phyloP scores from a whole-genome alignment of 2,113 vertebrate genomes.

The Prinia subflava region DNA sequence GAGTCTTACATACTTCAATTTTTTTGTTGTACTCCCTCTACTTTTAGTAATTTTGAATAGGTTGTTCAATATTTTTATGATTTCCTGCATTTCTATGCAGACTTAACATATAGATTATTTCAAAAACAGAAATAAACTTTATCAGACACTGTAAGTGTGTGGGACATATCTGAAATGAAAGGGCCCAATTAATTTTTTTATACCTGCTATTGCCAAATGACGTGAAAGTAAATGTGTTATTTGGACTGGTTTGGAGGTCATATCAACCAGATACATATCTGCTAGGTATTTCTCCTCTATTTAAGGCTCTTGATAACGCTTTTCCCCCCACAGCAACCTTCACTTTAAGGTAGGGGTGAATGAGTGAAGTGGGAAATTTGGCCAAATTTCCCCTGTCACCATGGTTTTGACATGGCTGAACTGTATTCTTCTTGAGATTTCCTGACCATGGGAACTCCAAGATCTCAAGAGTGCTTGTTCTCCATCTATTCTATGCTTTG shows the following conservation, averaged over 20 bases:
- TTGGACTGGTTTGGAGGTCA: neutral
- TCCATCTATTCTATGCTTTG: neutral
- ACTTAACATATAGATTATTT: neutral
- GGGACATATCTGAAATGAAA: neutral
- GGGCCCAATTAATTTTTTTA: neutral
- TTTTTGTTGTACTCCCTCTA: neutral
- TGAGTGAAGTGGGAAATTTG: neutral
- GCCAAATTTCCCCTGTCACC: fast-evolving
- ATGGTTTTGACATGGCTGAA: neutral
- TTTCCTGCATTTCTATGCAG: neutral
- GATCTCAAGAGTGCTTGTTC: neutral
- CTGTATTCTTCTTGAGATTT: neutral
- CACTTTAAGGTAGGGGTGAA: neutral
- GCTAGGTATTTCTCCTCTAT: neutral
- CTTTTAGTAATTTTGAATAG: neutral
- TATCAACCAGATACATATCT: neutral
- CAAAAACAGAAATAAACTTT: neutral
- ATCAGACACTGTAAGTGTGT: neutral
- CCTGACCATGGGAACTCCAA: neutral
- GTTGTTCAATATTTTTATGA: neutral
- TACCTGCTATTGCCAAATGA: neutral
- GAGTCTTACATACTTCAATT: neutral
- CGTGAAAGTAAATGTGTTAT: neutral
- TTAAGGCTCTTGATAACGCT: neutral
- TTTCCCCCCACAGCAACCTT: neutral